Percentiles rank a stretch among this genome's conserved stretches.
Conservation (phyloP, 2,888 invertebrate species). For the Tanytarsus gracilentus region DNA sequence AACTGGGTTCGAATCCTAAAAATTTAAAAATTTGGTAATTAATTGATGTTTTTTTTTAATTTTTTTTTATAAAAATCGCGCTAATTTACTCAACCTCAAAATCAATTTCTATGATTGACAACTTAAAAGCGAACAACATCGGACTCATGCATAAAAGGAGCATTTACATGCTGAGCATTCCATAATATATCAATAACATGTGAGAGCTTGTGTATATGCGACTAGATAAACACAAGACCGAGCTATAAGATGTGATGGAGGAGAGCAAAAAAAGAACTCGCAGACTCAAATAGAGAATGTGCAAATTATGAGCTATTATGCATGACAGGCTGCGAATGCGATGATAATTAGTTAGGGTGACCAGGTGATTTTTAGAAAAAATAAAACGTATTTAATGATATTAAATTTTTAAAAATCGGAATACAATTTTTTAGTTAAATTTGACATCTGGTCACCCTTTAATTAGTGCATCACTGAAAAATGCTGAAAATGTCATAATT, state of each 20-base stretch:
- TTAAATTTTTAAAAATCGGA: too few species aligned
- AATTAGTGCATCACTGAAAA: too few species aligned
- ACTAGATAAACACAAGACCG: background rate
- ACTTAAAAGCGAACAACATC: background rate
- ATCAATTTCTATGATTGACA: conserved; percentile 1
- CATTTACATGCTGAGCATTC: conserved; percentile 1
- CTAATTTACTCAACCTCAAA: background rate
- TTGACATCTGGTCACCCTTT: too few species aligned
- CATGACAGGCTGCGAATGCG: too few species aligned
- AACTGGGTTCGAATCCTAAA: background rate
- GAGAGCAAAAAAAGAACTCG: background rate
- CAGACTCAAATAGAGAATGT: background rate
- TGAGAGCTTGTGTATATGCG: background rate
- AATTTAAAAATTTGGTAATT: too few species aligned
- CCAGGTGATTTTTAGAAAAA: too few species aligned
- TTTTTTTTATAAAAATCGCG: background rate
- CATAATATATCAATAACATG: too few species aligned
- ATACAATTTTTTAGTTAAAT: too few species aligned
- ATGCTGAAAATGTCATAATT: conserved; percentile 10
- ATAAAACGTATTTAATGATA: too few species aligned
- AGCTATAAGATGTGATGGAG: background rate
- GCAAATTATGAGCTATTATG: conserved; percentile 26
- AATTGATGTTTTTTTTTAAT: too few species aligned
- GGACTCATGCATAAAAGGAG: conserved; percentile 5
- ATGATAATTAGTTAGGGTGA: too few species aligned